phyloP scores from a whole-genome alignment of 2,888 invertebrate species.

The Rotaria macrura region DNA sequence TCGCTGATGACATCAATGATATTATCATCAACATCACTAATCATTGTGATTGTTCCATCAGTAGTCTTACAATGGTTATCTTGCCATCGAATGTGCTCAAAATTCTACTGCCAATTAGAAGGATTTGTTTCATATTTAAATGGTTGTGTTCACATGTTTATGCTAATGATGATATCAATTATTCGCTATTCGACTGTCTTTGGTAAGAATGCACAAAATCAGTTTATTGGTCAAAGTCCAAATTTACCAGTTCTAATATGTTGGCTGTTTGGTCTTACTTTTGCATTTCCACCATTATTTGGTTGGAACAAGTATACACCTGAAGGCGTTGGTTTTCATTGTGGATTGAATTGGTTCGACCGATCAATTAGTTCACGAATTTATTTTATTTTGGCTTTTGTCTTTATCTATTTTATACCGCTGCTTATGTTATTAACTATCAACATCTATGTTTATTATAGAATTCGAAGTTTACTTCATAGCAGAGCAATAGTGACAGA shows the following conservation, averaged over 20 bases:
- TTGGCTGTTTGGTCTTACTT: neutral
- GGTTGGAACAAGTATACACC: neutral
- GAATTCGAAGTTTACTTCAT: neutral
- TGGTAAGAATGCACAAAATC: neutral
- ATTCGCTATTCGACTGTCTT: neutral
- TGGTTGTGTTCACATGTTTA: constrained; percentile 3
- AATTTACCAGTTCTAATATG: neutral
- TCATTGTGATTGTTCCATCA: neutral
- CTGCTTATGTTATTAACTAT: neutral
- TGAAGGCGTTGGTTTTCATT: neutral
- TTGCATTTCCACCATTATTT: neutral
- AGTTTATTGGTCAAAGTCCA: neutral
- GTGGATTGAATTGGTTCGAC: constrained; percentile 4
- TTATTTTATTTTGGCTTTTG: neutral
- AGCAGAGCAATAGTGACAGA: neutral
- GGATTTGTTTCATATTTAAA: neutral
- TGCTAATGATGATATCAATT: neutral
- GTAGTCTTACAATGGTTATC: neutral
- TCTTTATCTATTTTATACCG: neutral
- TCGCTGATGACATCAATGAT: neutral
- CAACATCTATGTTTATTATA: neutral
- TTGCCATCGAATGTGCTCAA: neutral
- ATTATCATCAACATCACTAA: neutral
- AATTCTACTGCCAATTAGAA: neutral
- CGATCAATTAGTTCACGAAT: neutral